A percentile compares a stretch with the other conserved stretches of the same genome.
phyloP scores from a whole-genome alignment of 2,888 invertebrate species.

The Erebia ligea region DNA sequence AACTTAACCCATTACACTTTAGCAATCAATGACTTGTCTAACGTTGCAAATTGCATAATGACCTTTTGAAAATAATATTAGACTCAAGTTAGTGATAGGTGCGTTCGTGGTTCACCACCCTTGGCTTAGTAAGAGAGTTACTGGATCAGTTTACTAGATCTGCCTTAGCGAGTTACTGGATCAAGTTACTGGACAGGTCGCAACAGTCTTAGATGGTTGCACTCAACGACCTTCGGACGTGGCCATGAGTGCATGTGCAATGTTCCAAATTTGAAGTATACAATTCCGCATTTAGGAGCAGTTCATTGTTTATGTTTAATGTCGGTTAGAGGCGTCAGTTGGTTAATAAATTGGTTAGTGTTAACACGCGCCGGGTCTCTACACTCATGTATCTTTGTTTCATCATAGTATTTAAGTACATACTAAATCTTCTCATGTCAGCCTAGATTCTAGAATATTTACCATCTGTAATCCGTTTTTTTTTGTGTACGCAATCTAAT shows the following conservation, averaged over 20 bases:
- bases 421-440: not conserved
- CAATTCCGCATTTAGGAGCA: slow-evolving; percentile 55
- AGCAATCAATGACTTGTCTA: not conserved
- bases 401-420: not conserved
- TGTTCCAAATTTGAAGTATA: slow-evolving; percentile 66
- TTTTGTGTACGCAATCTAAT: too few relatives aligned
- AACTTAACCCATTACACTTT: not conserved
- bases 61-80: slow-evolving; percentile 1
- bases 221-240: slow-evolving; percentile 59
- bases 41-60: not conserved
- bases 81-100: not conserved
- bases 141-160: slow-evolving; percentile 31
- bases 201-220: slow-evolving; percentile 39
- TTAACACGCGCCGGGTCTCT: slow-evolving; percentile 6
- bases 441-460: too few relatives aligned
- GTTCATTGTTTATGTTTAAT: slow-evolving; percentile 8
- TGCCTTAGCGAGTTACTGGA: slow-evolving; percentile 24
- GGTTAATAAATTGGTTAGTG: slow-evolving; percentile 5
- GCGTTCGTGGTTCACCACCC: slow-evolving; percentile 20
- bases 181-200: slow-evolving; percentile 35
- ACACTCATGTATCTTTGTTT: not conserved
- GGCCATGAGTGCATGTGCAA: slow-evolving; percentile 57
- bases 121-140: slow-evolving; percentile 28
- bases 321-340: slow-evolving; percentile 8
- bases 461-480: too few relatives aligned